Percentiles rank a stretch among this genome's conserved stretches.
These are phyloP conservation scores for Phalera bucephala DNA, from an alignment of 2,888 invertebrate species.

Conservation along the genomic window DNA sequence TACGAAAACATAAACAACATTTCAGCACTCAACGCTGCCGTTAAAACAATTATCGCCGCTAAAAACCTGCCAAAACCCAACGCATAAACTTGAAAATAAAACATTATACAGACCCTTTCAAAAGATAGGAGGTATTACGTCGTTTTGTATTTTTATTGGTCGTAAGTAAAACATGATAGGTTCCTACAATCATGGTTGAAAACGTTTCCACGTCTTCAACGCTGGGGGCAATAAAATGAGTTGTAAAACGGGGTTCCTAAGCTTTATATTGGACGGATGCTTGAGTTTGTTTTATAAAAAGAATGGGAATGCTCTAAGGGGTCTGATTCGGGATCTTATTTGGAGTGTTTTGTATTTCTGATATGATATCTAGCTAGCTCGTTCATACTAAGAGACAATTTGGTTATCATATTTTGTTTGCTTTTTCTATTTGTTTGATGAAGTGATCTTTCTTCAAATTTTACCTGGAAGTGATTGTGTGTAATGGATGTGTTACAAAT, in stretches of 20 bases:
- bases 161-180: slow-evolving; percentile 42
- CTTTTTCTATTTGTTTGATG: too few relatives aligned
- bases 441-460: too few relatives aligned
- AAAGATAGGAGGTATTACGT: slow-evolving; percentile 20
- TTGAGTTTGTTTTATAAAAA: background rate
- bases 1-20: too few relatives aligned
- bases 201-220: slow-evolving; percentile 26
- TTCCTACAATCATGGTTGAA: slow-evolving; percentile 27
- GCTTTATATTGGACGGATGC: slow-evolving; percentile 27
- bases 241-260: slow-evolving; percentile 43
- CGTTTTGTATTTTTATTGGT: slow-evolving; percentile 37
- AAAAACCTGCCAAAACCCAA: slow-evolving; percentile 18
- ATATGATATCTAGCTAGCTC: too few relatives aligned
- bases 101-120: slow-evolving; percentile 30
- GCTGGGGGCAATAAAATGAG: slow-evolving; percentile 45
- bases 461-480: too few relatives aligned
- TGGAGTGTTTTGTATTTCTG: too few relatives aligned
- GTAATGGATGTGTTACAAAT: too few relatives aligned
- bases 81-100: slow-evolving; percentile 27
- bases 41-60: slow-evolving; percentile 29
- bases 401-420: too few relatives aligned
- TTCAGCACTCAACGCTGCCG: too few relatives aligned
- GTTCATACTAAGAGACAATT: too few relatives aligned
- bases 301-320: too few relatives aligned
- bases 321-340: too few relatives aligned